Evolutionary conservation across 2,113 vertebrate genomes (phyloP).

Genomic region (Eupsittula cactorum): DNA sequence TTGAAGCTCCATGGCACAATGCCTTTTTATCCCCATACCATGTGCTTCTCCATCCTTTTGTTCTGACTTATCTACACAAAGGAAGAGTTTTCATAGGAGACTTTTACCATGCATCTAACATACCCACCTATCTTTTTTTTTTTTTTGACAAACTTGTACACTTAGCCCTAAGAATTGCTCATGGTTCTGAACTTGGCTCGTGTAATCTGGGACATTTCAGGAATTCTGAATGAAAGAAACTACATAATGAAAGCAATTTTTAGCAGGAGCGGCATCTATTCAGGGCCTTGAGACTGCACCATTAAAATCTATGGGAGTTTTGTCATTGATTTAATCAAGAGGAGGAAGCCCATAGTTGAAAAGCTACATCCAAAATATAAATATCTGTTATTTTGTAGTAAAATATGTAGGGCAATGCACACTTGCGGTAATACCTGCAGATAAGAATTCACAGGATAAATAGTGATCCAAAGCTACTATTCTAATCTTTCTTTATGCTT

Average conservation of each 20-base stretch:
- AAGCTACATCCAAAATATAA: not conserved
- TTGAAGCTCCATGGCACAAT: not conserved
- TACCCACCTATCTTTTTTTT: not conserved
- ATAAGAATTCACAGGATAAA: conserved; percentile 36
- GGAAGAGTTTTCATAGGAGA: not conserved
- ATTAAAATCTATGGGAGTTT: not conserved
- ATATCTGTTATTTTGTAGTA: not conserved
- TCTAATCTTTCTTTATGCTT: conserved; percentile 29
- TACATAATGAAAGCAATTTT: not conserved
- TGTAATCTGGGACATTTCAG: not conserved
- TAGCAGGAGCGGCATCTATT: not conserved
- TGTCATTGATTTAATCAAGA: not conserved
- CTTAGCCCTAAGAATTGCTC: not conserved
- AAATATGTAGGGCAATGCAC: not conserved
- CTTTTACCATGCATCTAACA: not conserved
- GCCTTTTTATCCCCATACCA: not conserved
- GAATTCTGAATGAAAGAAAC: not conserved
- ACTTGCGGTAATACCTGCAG: conserved; percentile 32
- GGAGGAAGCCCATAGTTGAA: not conserved
- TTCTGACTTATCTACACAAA: not conserved
- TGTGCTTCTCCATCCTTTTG: not conserved
- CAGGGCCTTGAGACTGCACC: not conserved
- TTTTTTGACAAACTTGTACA: not conserved
- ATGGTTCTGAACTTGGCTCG: not conserved
- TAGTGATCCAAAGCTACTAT: conserved; percentile 25